Base-by-base conservation (phyloP, 2,113 vertebrate species). In the Onychostruthus taczanowskii region DNA sequence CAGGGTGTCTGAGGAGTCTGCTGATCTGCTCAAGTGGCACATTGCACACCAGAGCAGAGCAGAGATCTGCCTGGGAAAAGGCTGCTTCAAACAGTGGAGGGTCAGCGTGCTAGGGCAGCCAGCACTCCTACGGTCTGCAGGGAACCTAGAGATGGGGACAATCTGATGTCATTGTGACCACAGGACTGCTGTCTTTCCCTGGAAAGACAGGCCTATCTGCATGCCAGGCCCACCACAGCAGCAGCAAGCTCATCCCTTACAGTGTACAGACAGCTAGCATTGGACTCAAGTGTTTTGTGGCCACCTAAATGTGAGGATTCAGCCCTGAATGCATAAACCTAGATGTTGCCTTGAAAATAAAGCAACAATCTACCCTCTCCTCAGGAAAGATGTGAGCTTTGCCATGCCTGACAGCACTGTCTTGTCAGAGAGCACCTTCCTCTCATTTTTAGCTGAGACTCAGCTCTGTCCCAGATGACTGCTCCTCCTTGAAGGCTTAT, bases 281-380 rank as follows among this genome's bases (percentile, higher is more conserved):
- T 0, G 1, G 20, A 55, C 16, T 30, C 2, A 0, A 26, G 50
- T 37, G 35, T 30, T 33, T n/a, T 23, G 33, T 39, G 27, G 19
- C 12, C 55, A 64, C 28, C 12, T 21, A 78, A 23, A 78, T 23
- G 11, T 30, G 41, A 46, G 43, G 41, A 77, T 56, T 87, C 81
- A 75, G 33, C n/a, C 43, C 19, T 75, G 58, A 77, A 61, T 33
- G 16, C 26, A 33, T 28, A 83, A 86, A 89, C 16, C 7, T n/a
- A 56, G 7, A 37, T 23, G 8, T 26, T 84, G 28, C 26, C 31
- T 79, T 86, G 68, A 74, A 94, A 66, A 49, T 3, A 2, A 93
- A 67, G 33, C 16, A 47, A 33, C n/a, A 24, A 78, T 83, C 73
- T 72, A 18, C 16, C 9, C 22, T 5, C 22, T 72, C 67, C 58